Conservation (phyloP, 2,113 vertebrate species). For the Pseudolaguvia tuberculata region DNA sequence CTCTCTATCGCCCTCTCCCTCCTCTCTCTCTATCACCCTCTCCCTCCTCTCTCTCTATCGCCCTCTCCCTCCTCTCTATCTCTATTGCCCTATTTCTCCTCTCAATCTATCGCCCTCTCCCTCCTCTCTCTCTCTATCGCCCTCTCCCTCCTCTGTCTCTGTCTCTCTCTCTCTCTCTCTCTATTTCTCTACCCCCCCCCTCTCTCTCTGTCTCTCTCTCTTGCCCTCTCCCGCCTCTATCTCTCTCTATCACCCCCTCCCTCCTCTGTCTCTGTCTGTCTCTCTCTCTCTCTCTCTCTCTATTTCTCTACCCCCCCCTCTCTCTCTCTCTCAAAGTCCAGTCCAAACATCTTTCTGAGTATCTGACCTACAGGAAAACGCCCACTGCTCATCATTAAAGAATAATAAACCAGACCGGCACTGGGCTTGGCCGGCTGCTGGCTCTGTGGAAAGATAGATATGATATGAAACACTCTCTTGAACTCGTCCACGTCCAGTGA, state of each 20-base stretch:
- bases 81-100: not conserved
- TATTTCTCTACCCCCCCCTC: too few species aligned
- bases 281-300: too few species aligned
- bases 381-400: slow-evolving; percentile 38
- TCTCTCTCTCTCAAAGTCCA: too few species aligned
- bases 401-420: slow-evolving; percentile 34
- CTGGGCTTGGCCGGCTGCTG: slow-evolving; percentile 5
- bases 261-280: slow-evolving; percentile 13
- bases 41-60: too few species aligned
- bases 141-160: not conserved
- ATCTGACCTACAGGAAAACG: slow-evolving; percentile 43
- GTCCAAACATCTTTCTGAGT: slow-evolving; percentile 34
- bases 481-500: slow-evolving; percentile 45
- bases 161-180: slow-evolving; percentile 19
- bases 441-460: slow-evolving; percentile 34
- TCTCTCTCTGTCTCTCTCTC: too few species aligned
- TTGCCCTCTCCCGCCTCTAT: not conserved
- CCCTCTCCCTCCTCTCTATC: too few species aligned
- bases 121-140: not conserved
- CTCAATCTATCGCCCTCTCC: not conserved
- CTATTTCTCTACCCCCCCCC: too few species aligned
- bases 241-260: not conserved
- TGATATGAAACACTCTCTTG: slow-evolving; percentile 43
- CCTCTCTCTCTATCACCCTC: not conserved
- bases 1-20: not conserved